Base-by-base conservation (phyloP, 2,113 vertebrate genomes). In the Urocitellus parryii region DNA sequence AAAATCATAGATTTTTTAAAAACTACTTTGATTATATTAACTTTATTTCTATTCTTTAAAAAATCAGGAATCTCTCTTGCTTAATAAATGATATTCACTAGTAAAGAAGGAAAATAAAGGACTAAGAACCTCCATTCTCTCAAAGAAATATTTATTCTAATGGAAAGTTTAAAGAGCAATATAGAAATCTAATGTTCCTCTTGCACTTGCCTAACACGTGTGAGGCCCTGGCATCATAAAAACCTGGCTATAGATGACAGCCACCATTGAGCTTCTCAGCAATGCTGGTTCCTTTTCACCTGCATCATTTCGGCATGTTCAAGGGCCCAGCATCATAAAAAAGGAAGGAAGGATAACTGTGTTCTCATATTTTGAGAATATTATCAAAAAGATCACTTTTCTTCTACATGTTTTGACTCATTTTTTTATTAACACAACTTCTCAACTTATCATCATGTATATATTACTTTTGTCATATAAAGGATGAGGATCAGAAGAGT, bases 401-500 rank as follows among this genome's bases (percentile, higher is more conserved):
- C 34, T 89, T 94, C 80, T 73, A 39, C n/a, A 17, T 85, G 68
- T 81, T 91, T 96, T 92, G 13, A 72, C 2, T n/a, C 58, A 51
- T 51, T 95, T 63, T 94, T 90, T 58, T n/a, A 56, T 67, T 39
- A 72, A 92, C 53, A 94, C 0, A 95, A n/a, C n/a, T 27, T 76
- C 24, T 37, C 74, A 25, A 68, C 16, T 90, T 86, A 90, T 51
- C 11, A 42, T n/a, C 73, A 91, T 37, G 63, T 87, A 90, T 12
- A 83, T 67, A 39, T 79, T 65, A 45, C 12, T 88, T 90, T 88
- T 81, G 65, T 39, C 27, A 90, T 16, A 90, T 2, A 86, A 93
- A 73, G 39, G 76, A 93, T 91, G 27, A 80, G 51, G 56, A 89
- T 53, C 34, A 91, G 77, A 97, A 67, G 53, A 94, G 86, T 80